Evolutionary conservation across 2,113 vertebrate genomes (phyloP).

Genomic region (Elgaria multicarinata): DNA sequence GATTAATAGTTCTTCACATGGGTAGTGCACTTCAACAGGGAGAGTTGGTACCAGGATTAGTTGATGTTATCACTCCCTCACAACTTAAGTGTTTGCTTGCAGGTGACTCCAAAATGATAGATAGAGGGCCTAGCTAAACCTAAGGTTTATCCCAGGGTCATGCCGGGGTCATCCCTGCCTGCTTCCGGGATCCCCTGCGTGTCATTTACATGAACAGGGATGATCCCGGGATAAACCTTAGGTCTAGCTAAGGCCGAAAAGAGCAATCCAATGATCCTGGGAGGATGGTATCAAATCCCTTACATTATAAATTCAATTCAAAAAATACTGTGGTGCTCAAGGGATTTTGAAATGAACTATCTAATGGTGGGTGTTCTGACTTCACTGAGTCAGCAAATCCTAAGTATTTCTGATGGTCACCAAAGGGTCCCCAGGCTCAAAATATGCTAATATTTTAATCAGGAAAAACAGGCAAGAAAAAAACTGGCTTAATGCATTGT

Average conservation of each 20-base stretch:
- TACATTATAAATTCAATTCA: background rate
- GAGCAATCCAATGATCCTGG: too few species aligned
- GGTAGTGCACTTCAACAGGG: background rate
- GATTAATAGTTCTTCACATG: background rate
- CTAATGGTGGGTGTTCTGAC: background rate
- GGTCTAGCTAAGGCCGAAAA: too few species aligned
- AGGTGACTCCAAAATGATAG: background rate
- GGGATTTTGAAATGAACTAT: background rate
- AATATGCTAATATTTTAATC: background rate
- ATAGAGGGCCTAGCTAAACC: too few species aligned
- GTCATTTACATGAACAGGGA: too few species aligned
- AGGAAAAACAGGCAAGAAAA: background rate
- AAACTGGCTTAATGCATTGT: background rate
- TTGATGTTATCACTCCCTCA: background rate
- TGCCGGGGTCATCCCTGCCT: too few species aligned
- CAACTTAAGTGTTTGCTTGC: background rate
- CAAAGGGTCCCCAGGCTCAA: background rate
- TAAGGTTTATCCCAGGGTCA: too few species aligned
- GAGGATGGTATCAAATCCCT: background rate
- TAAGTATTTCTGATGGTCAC: background rate
- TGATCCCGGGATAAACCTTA: too few species aligned
- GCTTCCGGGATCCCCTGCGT: too few species aligned
- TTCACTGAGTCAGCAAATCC: background rate
- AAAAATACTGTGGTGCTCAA: background rate
- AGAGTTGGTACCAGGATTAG: background rate